Conservation (phyloP, 2,113 vertebrate species). For the Atractosteus spatula region DNA sequence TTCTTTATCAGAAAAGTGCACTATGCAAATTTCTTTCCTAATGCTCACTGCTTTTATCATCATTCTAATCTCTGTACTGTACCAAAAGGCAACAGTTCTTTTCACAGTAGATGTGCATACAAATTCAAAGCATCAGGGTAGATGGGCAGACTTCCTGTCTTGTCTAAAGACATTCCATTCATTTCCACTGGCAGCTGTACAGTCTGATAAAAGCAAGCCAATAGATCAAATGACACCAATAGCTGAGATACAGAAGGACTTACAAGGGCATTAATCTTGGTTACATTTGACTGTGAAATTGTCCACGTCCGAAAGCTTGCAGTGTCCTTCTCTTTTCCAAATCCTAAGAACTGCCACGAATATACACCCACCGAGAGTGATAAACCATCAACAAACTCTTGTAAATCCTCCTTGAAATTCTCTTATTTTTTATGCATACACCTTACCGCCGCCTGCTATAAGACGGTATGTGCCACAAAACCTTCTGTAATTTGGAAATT, state of each 20-base stretch:
- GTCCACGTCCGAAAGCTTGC: neutral
- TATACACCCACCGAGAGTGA: neutral
- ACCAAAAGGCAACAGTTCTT: conserved; percentile 29
- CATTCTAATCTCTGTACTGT: conserved; percentile 39
- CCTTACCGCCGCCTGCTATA: too few relatives aligned
- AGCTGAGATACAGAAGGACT: conserved; percentile 25
- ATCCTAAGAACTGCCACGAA: conserved; percentile 13
- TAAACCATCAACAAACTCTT: too few relatives aligned
- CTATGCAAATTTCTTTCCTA: conserved; percentile 47
- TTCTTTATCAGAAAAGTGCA: conserved; percentile 37
- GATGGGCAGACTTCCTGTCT: conserved; percentile 54
- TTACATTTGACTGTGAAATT: conserved; percentile 23
- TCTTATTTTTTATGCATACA: too few relatives aligned
- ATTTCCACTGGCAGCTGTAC: conserved; percentile 45
- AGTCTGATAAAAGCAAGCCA: conserved; percentile 44
- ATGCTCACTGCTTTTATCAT: conserved; percentile 42
- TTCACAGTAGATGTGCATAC: conserved; percentile 33
- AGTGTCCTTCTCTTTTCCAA: conserved; percentile 6
- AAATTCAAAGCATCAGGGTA: conserved; percentile 43
- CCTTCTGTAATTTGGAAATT: too few relatives aligned
- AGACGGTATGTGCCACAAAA: too few relatives aligned
- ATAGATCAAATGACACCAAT: conserved; percentile 32
- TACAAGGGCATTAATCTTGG: conserved; percentile 35
- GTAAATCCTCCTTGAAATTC: too few relatives aligned
- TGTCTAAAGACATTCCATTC: conserved; percentile 43